A percentile compares a stretch with the other conserved stretches of the same genome.
phyloP scores from a whole-genome alignment of 2,888 invertebrate species.

The Heliconius sara region DNA sequence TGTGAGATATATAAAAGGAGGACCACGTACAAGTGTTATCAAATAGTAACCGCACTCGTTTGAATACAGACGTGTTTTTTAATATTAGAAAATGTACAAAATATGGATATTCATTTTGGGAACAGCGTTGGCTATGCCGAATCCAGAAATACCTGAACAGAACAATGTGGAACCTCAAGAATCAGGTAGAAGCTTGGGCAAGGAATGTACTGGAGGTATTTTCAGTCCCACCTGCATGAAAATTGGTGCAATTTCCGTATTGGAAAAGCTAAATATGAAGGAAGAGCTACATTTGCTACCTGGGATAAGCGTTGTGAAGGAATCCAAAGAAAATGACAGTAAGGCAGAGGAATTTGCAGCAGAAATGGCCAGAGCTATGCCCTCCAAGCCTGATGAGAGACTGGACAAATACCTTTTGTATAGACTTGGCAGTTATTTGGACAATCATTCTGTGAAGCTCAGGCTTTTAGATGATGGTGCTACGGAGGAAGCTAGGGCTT shows the following conservation, averaged over 20 bases:
- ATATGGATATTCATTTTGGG: constrained; percentile 57
- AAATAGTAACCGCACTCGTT: constrained; percentile 68
- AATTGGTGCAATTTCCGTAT: constrained; percentile 73
- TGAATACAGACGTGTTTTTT: constrained; percentile 63
- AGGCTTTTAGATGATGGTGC: constrained; percentile 87
- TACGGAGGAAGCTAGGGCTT: constrained; percentile 83
- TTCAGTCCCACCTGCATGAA: constrained; percentile 76
- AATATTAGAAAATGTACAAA: constrained; percentile 62
- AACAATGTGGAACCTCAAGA: constrained; percentile 62
- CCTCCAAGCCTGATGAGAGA: constrained; percentile 89
- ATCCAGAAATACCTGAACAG: constrained; percentile 64
- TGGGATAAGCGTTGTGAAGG: constrained; percentile 87
- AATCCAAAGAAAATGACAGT: constrained; percentile 74
- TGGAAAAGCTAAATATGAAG: constrained; percentile 73
- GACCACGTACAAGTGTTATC: constrained; percentile 72
- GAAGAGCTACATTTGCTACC: constrained; percentile 72
- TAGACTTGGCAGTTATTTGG: constrained; percentile 88
- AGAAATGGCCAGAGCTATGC: constrained; percentile 89
- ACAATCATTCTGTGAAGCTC: constrained; percentile 89
- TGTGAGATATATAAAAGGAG: constrained; percentile 80
- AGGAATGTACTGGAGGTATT: constrained; percentile 73
- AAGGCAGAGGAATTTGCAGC: constrained; percentile 88
- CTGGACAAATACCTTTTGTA: constrained; percentile 90
- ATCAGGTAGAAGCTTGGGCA: constrained; percentile 65
- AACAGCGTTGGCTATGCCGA: constrained; percentile 64